Evolutionary conservation across 2,113 vertebrate species (phyloP), one percentile per base, ranked within the genome.

Genomic region (Edolisoma coerulescens): DNA sequence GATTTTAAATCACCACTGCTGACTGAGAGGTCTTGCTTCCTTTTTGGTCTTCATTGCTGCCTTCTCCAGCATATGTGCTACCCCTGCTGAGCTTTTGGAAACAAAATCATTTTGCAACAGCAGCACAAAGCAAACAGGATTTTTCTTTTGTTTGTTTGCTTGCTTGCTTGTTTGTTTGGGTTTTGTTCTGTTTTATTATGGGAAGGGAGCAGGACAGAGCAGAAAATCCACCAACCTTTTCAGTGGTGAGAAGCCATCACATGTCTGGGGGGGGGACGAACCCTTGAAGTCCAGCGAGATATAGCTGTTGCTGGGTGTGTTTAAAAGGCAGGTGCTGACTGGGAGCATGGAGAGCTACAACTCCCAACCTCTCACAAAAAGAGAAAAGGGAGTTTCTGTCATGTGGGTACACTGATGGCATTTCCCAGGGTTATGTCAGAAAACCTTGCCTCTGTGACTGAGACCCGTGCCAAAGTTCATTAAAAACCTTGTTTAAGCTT

Each of bases 71-170:
- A 18, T 24, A 10, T 12, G 11, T 44, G 30, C 6, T 76, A 20
- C 13, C 91, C 20, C 50, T 71, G 73, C 81, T 68, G 81, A 91
- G 57, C 11, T 87, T 89, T 71, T 61, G 63, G 50, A 90, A 80
- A 63, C 2, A 2, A 61, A 63, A 70, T 80, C 0, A 1, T 20
- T 76, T 85, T 94, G 10, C 41, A 65, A 33, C 20, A n/a, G 12
- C 12, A 76, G 37, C 32, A 56, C 22, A 57, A 45, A 52, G 13
- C 18, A 71, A 84, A 90, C 12, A 68, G 8, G 4, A 42, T 5
- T 67, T 53, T n/a, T 32, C 17, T 21, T 61, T 53, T 67, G 3
- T 35, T 90, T 57, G 5, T 26, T 78, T 60, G 1, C 2, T 75
- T 28, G 7, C 3, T 8, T 49, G 1, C 3, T 8, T 49, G 1